Evolutionary conservation across 1,140 invertebrate species (phyloP).

Genomic region (Arctopsyche grandis): DNA sequence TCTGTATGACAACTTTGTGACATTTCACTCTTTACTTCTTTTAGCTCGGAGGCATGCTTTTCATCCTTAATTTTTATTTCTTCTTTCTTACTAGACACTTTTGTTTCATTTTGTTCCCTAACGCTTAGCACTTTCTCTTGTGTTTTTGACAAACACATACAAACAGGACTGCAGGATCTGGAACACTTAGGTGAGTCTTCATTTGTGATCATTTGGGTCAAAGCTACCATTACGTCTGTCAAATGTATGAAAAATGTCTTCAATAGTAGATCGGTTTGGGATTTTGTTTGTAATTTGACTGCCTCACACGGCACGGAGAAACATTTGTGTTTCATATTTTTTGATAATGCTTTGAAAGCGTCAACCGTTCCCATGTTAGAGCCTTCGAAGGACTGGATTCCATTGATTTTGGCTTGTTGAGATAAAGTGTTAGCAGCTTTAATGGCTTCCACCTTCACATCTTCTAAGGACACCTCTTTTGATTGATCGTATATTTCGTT

Average conservation of each 20-base stretch:
- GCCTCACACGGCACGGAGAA: slow-evolving; percentile 41
- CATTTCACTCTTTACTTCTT: slow-evolving; percentile 14
- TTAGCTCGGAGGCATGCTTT: slow-evolving; percentile 22
- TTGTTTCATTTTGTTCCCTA: neutral
- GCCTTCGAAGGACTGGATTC: slow-evolving; percentile 29
- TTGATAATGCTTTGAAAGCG: slow-evolving; percentile 40
- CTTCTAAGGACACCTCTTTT: slow-evolving; percentile 43
- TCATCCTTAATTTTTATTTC: neutral
- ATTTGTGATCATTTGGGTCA: slow-evolving; percentile 53
- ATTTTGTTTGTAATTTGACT: slow-evolving; percentile 33
- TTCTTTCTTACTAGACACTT: neutral
- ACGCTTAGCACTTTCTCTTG: neutral
- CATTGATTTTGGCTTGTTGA: slow-evolving; percentile 45
- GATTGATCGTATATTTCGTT: slow-evolving; percentile 25
- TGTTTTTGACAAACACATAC: slow-evolving; percentile 27
- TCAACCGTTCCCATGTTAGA: slow-evolving; percentile 36
- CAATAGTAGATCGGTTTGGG: slow-evolving; percentile 58
- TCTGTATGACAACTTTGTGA: slow-evolving; percentile 32
- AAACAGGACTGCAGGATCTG: slow-evolving; percentile 9
- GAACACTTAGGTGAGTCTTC: slow-evolving; percentile 17
- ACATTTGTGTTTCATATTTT: slow-evolving; percentile 46
- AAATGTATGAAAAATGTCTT: slow-evolving; percentile 63
- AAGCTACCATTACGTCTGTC: slow-evolving; percentile 62
- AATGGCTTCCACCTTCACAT: slow-evolving; percentile 41
- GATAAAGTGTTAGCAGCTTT: slow-evolving; percentile 46